Evolutionary conservation across 2,797 vertebrate species (phyloP), one percentile per base, ranked within the genome.

Genomic region (Takifugu ocellatus): DNA sequence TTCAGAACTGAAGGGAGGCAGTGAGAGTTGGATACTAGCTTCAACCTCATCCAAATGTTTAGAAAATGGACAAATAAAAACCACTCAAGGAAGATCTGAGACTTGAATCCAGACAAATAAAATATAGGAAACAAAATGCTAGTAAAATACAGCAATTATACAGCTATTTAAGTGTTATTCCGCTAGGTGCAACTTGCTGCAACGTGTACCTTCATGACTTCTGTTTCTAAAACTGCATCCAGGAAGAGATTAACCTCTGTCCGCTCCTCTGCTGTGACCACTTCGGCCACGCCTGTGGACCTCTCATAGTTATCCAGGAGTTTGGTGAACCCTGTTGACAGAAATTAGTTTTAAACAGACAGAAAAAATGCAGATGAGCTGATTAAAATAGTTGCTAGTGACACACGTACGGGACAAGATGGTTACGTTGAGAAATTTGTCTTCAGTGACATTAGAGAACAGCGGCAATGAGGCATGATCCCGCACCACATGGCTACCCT

Each of bases 231-330:
- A 61, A 96, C 68, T 0, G 92, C 92, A 73, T 94, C 93, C 58
- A 95, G 84, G 81, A 95, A 96, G 51, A 63, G 48, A 56, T 83
- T 89, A 49, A 87, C 93, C 83, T 95, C 94, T 0, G 11, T 70
- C 63, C 56, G 75, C 81, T 96, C 94, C 69, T 93, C 90, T 50
- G 84, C 2, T 7, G 94, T 92, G 70, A 94, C 91, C 14, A 60
- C 85, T 66, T 96, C 94, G 1, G 89, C 61, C 63, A 91, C 56
- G 2, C 93, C 92, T 0, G 89, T 93, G 47, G 93, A 89, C 49
- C 77, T 82, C 86, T 94, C 92, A 55, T 94, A 96, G 84, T 95
- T 96, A 79, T 95, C 92, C 85, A 95, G 61, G 46, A 96, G 89
- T 33, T 84, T 90, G 59, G 90, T 90, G 61, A 94, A 92, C 5